Base-by-base conservation (phyloP, 2,888 invertebrate species). In the Endomychus coccineus region DNA sequence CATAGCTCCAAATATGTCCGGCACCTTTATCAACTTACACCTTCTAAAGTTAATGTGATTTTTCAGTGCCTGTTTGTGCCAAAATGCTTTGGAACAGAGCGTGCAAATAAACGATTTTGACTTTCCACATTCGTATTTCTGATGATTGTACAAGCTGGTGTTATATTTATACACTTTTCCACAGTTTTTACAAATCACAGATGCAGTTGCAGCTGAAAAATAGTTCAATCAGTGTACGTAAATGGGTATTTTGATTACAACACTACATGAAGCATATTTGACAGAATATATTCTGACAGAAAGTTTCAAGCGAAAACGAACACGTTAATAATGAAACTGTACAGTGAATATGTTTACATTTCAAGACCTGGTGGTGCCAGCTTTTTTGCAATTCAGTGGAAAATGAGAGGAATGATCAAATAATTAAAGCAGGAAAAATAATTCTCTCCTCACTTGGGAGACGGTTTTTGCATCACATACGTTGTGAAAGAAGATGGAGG, bases 141-240 rank as follows among this genome's bases (percentile, higher is more conserved):
- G 72, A 60, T 82, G 82, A 39, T 81, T 74, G 56, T 75, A 77
- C 37, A 82, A 66, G 16, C 78, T 79, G 40, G 78, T 77, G 55
- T 78, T 78, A 63, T 75, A 75, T 60, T 77, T 77, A 70, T 84
- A 85, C 40, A 75, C 74, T 66, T 83, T 85, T 39, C 79, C 78
- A 59, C 84, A 85, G 45, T 69, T 70, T 48, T 71, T 72, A 64
- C 79, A 73, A 71, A 39, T 67, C 3, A 36, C 16, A n/a, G 23
- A 29, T 13, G n/a, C 14, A 1, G 13, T 10, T 14, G n/a, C 6
- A 17, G 13, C 34, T 34, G 21, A 12, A 34, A 34, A 15, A 11
- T 10, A 11, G 2, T 3, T 19, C 14, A 6, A 19, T 34, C 22
- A 30, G 33, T 23, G 19, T 21, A 28, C n/a, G n/a, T n/a, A n/a